Evolutionary conservation across 1,140 invertebrate genomes (phyloP).

Genomic region (Hylaeus volcanicus): DNA sequence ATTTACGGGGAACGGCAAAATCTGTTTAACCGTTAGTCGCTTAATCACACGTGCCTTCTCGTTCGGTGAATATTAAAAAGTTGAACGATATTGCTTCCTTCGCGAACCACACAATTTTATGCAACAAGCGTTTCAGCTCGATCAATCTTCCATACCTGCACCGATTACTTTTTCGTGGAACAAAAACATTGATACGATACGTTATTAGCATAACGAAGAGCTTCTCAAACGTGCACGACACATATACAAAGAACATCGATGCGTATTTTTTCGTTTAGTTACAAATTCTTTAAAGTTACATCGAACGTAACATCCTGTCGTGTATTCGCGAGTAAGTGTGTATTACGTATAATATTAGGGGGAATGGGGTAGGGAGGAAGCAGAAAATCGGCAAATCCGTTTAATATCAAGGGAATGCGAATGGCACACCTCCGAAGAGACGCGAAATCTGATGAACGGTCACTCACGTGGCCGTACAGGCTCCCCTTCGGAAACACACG

Average conservation of each 20-base stretch:
- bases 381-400: background rate
- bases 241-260: too few species aligned
- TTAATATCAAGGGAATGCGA: constrained; percentile 7
- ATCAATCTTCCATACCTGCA: constrained; percentile 30
- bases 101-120: background rate
- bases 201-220: constrained; percentile 36
- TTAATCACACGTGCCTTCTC: constrained; percentile 9
- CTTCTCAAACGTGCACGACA: too few species aligned
- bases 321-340: background rate
- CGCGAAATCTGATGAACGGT: constrained; percentile 17
- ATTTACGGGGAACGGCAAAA: background rate
- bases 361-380: too few species aligned
- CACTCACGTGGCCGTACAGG: background rate
- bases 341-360: background rate
- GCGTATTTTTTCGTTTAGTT: too few species aligned
- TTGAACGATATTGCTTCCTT: background rate
- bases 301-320: background rate
- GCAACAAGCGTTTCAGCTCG: background rate
- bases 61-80: background rate
- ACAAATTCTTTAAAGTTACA: too few species aligned
- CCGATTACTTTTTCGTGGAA: constrained; percentile 18
- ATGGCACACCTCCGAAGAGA: background rate
- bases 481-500: background rate
- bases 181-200: constrained; percentile 15
- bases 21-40: constrained; percentile 25